Evolutionary conservation across 2,797 vertebrate genomes (phyloP), one percentile per base, ranked within the genome.

Genomic region (Chloroceryle amazona): DNA sequence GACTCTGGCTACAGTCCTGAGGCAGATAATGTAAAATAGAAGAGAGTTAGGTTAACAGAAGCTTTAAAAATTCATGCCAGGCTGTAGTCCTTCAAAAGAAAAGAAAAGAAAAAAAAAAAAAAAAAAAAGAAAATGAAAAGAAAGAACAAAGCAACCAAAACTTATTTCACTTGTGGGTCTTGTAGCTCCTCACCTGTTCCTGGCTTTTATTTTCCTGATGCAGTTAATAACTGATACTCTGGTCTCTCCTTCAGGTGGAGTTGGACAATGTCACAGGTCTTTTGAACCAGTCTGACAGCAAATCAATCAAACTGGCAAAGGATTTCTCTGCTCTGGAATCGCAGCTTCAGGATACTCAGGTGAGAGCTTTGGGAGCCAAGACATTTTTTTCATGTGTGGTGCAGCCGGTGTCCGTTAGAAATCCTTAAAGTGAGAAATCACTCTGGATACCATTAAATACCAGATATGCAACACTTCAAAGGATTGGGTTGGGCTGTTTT

Each of bases 261-360:
- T 92, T 99, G 97, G 99, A 99, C n/a, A 99, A 98, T 6, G 98
- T 99, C n/a, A 99, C 90, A 11, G 20, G 87, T 10, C 57, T 99
- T 71, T 97, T 99, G 91, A 98, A 86, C 85, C 99, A 99, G 2
- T 98, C 98, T 11, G 99, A 99, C 91, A 98, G 99, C 91, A 99
- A 99, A 95, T 99, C 99, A 93, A 99, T 99, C 97, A 99, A 99
- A 97, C 98, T 99, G 37, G 89, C 98, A 52, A 99, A 99, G 96
- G 99, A 99, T 97, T 99, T 98, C 96, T 99, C 99, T 26, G 73
- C 98, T 13, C 98, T 99, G 76, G 99, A 99, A 97, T 99, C 99
- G 5, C 99, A 99, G 97, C 98, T 99, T 82, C 99, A 99, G 97
- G 99, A 99, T 75, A 98, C 98, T 9, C 99, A 99, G 99, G 99